Evolutionary conservation across 2,113 vertebrate species (phyloP).

Genomic region (Neofelis nebulosa): DNA sequence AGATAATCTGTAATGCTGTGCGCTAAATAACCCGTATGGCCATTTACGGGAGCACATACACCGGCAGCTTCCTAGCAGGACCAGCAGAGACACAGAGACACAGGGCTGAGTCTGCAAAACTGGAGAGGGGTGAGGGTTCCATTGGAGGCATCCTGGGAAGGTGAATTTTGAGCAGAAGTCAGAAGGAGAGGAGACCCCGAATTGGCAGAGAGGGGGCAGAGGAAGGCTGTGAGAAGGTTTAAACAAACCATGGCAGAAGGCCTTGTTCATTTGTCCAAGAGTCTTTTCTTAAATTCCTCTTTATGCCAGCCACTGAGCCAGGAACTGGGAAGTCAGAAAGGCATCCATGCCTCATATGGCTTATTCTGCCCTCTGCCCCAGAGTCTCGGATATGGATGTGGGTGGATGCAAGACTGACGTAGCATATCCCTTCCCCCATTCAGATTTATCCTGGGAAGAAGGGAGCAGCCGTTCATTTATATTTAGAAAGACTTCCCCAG

Average conservation of each 20-base stretch:
- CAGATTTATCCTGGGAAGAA: not conserved
- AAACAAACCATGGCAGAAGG: not conserved
- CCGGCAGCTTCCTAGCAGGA: not conserved
- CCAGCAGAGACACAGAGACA: not conserved
- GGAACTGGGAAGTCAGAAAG: not conserved
- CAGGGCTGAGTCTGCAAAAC: no score
- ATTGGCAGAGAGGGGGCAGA: not conserved
- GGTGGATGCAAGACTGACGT: not conserved
- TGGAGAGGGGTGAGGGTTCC: not conserved
- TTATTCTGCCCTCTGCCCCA: not conserved
- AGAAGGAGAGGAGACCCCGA: not conserved
- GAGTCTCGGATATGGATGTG: not conserved
- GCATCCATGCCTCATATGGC: accelerated
- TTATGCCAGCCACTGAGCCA: not conserved
- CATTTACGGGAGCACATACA: accelerated
- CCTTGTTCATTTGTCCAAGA: not conserved
- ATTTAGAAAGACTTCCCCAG: not conserved
- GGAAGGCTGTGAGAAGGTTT: not conserved
- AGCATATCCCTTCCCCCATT: accelerated
- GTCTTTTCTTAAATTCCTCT: not conserved
- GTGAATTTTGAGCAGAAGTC: not conserved
- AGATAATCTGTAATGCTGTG: not conserved
- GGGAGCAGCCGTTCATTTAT: not conserved
- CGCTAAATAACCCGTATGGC: accelerated
- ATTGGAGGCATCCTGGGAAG: not conserved